phyloP scores from a whole-genome alignment of 2,888 invertebrate genomes.

The Junonia oenone region DNA sequence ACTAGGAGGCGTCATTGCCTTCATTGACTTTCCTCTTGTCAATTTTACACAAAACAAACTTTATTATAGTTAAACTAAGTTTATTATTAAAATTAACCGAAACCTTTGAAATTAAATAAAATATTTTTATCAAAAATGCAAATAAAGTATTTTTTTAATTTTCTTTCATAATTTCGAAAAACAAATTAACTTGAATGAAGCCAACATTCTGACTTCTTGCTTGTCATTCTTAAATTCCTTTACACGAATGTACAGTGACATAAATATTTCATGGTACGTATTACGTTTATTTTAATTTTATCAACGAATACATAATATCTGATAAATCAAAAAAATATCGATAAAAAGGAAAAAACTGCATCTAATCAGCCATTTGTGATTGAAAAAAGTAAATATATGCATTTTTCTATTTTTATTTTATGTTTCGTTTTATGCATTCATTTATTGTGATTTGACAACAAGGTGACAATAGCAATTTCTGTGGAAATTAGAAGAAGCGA shows the following conservation, averaged over 20 bases:
- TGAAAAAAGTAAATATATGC: background rate
- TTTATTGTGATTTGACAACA: background rate
- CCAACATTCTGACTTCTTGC: constrained; percentile 22
- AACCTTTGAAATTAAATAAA: background rate
- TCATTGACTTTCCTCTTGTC: constrained; percentile 29
- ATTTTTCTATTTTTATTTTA: background rate
- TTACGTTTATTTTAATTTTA: background rate
- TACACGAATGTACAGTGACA: constrained; percentile 17
- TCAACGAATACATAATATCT: background rate
- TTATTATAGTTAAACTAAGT: background rate
- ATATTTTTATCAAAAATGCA: background rate
- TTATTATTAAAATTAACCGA: background rate
- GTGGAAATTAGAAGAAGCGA: background rate
- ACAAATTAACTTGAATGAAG: constrained; percentile 18
- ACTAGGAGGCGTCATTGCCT: constrained; percentile 47
- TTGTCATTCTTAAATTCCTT: constrained; percentile 33
- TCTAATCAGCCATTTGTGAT: background rate
- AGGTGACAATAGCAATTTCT: background rate
- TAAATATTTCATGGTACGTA: background rate
- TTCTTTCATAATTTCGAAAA: background rate
- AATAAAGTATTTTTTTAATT: background rate
- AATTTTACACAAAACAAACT: constrained; percentile 1
- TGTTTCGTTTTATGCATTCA: background rate
- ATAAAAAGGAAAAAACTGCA: background rate
- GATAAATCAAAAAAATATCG: background rate